Conservation (phyloP, 2,113 vertebrate species). For the Hipposideros armiger region DNA sequence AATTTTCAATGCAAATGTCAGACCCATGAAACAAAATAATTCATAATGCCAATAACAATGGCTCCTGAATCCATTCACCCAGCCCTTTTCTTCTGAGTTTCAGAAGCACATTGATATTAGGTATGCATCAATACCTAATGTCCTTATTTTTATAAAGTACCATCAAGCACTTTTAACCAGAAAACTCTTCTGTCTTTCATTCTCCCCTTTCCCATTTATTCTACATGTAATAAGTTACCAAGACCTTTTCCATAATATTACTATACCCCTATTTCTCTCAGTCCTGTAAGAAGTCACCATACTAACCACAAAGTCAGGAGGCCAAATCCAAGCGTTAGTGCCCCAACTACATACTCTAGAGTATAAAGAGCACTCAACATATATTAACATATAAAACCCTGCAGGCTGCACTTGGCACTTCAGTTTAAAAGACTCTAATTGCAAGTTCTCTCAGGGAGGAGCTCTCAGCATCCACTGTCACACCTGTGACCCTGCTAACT, state of each 20-base stretch:
- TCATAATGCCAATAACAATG: conserved; percentile 7
- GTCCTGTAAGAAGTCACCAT: neutral
- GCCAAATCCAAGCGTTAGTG: neutral
- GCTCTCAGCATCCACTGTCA: neutral
- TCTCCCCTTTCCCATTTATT: neutral
- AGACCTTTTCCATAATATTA: neutral
- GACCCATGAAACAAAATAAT: conserved; percentile 44
- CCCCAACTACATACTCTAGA: neutral
- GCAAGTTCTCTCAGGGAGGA: neutral
- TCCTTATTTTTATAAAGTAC: neutral
- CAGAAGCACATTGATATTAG: neutral
- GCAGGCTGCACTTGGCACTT: neutral
- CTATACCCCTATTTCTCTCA: neutral
- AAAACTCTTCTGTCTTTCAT: neutral
- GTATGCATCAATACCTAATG: neutral
- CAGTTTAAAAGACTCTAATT: neutral
- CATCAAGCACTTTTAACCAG: neutral
- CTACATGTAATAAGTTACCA: neutral
- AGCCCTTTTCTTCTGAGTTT: conserved; percentile 2
- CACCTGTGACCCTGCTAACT: neutral
- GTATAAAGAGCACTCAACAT: neutral
- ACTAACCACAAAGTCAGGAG: neutral
- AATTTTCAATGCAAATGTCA: conserved; percentile 57
- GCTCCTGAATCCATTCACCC: conserved; percentile 24
- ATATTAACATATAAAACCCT: neutral